These are phyloP conservation scores for Ostrea edulis DNA, from an alignment of 1,140 invertebrate species.

Conservation along the genomic window DNA sequence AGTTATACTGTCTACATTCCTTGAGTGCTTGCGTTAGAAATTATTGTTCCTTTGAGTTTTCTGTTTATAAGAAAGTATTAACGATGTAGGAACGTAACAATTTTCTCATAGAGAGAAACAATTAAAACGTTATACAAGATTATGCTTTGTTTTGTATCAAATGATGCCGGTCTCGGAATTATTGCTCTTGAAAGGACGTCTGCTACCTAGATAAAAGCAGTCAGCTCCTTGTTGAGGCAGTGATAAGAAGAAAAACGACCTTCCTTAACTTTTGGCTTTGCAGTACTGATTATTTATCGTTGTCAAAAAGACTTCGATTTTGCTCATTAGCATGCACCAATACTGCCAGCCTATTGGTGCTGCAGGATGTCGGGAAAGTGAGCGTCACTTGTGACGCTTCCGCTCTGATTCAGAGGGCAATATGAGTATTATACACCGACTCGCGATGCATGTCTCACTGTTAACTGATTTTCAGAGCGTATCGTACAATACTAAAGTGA, in stretches of 20 bases:
- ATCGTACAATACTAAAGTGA: background rate
- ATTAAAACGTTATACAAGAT: background rate
- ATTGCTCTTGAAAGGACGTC: background rate
- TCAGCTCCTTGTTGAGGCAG: background rate
- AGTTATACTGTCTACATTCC: conserved; percentile 1
- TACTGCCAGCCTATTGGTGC: background rate
- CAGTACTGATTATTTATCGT: background rate
- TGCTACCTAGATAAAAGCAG: background rate
- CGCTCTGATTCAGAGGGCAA: background rate
- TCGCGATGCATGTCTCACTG: background rate
- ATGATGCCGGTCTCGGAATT: too few relatives aligned
- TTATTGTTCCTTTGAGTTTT: background rate
- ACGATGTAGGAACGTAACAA: background rate
- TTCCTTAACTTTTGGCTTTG: background rate
- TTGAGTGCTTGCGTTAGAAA: background rate
- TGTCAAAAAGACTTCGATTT: background rate
- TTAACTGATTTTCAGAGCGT: background rate
- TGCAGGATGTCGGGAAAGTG: conserved; percentile 18
- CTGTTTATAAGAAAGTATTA: background rate
- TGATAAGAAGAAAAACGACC: background rate
- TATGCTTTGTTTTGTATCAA: background rate
- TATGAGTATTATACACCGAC: conserved; percentile 1
- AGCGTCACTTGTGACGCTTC: background rate
- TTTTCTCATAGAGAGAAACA: conserved; percentile 13
- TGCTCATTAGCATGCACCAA: background rate